Conservation (phyloP, 2,888 invertebrate species). For the Pseudolycoriella hygida region DNA sequence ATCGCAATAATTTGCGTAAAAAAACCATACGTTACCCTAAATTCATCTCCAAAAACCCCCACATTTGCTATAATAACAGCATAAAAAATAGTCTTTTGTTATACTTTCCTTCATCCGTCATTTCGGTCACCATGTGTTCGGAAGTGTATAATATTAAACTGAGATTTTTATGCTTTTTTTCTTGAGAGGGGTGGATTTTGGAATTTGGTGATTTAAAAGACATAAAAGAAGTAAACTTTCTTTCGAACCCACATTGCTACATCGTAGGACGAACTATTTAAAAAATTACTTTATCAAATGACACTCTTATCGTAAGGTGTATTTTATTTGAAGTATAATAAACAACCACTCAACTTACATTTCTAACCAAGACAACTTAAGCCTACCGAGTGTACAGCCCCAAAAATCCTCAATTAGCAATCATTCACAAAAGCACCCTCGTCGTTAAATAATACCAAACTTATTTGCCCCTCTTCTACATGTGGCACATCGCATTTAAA, state of each 20-base stretch:
- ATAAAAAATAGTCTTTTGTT: too few relatives aligned
- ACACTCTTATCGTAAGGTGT: neutral
- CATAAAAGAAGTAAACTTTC: neutral
- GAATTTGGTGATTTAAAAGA: neutral
- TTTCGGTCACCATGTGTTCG: neutral
- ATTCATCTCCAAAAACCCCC: too few relatives aligned
- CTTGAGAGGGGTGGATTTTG: neutral
- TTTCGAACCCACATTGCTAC: neutral
- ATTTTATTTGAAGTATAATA: neutral
- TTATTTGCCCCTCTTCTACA: neutral
- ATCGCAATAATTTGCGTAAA: too few relatives aligned
- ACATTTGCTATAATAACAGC: too few relatives aligned
- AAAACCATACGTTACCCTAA: too few relatives aligned
- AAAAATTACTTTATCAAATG: neutral
- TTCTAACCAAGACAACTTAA: conserved; percentile 15
- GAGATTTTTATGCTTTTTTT: neutral
- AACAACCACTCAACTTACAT: conserved; percentile 1
- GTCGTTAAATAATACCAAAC: neutral
- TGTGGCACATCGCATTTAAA: neutral
- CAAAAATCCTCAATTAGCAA: conserved; percentile 20
- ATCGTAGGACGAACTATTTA: neutral
- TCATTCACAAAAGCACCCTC: conserved; percentile 13
- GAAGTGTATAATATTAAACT: neutral
- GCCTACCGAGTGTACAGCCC: conserved; percentile 14
- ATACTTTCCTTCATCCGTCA: too few relatives aligned